Evolutionary conservation across 2,888 invertebrate genomes (phyloP).

Genomic region (Drosophila mercatorum): DNA sequence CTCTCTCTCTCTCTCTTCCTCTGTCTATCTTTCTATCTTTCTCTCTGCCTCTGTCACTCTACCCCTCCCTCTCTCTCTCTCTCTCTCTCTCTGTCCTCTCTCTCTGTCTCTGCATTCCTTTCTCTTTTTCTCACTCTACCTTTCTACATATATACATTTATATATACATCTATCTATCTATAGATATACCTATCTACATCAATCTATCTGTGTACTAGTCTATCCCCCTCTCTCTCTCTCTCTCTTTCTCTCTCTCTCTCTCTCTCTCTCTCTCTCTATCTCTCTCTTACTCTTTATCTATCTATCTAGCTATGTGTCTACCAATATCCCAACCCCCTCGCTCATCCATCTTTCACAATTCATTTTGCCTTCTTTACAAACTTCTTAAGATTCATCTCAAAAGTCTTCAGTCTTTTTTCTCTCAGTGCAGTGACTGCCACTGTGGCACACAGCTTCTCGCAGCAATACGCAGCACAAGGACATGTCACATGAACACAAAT

Average conservation of each 20-base stretch:
- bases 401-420: not conserved
- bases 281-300: not conserved
- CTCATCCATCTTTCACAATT: not conserved
- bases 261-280: no score
- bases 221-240: no score
- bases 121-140: no score
- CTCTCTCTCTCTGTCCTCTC: no score
- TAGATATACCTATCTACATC: no score
- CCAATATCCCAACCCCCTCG: not conserved
- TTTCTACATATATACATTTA: no score
- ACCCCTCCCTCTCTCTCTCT: not conserved
- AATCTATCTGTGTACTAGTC: no score
- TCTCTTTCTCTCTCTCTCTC: not conserved
- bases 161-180: no score
- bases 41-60: no score
- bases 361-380: not conserved
- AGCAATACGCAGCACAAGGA: conserved; percentile 21
- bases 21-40: no score
- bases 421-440: conserved; percentile 37
- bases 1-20: no score
- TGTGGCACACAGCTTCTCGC: not conserved
- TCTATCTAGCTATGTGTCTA: not conserved
- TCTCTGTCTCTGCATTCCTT: no score
- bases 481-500: conserved; percentile 27
- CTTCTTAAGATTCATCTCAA: not conserved